Percentiles rank a stretch among this genome's conserved stretches.
Conservation (phyloP, 2,797 vertebrate species). For the Mormyrus hasselquistii region DNA sequence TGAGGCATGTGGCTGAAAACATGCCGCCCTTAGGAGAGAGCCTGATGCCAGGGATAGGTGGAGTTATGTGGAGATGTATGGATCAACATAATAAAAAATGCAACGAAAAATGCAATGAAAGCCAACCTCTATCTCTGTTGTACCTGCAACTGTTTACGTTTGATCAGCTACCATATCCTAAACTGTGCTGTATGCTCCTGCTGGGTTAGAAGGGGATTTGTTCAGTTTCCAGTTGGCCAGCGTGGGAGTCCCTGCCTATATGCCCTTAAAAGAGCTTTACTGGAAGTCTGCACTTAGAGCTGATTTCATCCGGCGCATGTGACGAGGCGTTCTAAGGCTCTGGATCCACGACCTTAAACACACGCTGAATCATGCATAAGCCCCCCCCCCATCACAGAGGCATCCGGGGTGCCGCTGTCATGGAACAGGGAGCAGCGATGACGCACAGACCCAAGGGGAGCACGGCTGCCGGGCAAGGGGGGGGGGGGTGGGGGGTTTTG, state of each 20-base stretch:
- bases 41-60: neutral
- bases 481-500: too few species aligned
- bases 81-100: neutral
- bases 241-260: neutral
- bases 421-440: neutral
- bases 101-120: neutral
- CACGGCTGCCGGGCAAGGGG: neutral
- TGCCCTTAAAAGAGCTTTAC: neutral
- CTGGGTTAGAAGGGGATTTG: slow-evolving; percentile 2
- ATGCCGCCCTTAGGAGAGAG: neutral
- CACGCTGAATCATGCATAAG: slow-evolving; percentile 1
- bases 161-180: neutral
- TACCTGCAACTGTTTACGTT: neutral
- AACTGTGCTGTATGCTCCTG: neutral
- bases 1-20: neutral
- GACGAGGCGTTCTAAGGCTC: slow-evolving; percentile 23
- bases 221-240: slow-evolving; percentile 20
- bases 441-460: neutral
- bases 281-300: neutral
- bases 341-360: slow-evolving; percentile 1
- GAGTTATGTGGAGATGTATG: neutral
- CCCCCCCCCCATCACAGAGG: neutral
- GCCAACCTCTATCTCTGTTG: neutral
- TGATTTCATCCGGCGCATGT: slow-evolving; percentile 20
- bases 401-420: neutral